Conservation (phyloP, 2,113 vertebrate genomes). For the Oxygymnocypris stewartii region DNA sequence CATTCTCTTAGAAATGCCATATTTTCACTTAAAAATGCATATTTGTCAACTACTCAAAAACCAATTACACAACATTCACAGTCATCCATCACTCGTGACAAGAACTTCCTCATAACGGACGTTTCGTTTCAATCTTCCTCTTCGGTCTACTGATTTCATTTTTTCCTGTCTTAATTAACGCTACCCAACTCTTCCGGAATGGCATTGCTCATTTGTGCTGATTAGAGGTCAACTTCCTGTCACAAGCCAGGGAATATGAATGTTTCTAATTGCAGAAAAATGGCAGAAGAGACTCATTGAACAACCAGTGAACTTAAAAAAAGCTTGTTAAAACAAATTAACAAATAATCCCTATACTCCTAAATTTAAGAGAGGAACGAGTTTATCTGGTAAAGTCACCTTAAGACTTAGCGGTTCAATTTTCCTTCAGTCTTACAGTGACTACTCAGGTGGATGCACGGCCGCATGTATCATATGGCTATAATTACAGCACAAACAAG, state of each 20-base stretch:
- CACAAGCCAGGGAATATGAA: neutral
- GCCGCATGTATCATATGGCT: neutral
- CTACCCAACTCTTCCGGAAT: neutral
- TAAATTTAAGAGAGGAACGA: neutral
- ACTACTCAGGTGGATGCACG: neutral
- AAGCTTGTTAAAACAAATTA: neutral
- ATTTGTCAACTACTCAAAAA: neutral
- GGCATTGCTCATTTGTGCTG: neutral
- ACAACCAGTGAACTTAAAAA: neutral
- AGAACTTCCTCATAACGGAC: neutral
- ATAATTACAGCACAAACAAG: neutral
- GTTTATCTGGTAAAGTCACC: neutral
- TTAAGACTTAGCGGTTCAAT: neutral
- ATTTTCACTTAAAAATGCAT: neutral
- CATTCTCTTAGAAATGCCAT: neutral
- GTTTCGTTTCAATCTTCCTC: neutral
- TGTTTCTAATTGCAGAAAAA: neutral
- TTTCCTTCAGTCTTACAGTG: neutral
- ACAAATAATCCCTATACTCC: neutral
- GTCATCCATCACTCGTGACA: neutral
- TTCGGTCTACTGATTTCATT: neutral
- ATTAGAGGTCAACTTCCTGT: neutral
- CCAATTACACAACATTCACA: neutral
- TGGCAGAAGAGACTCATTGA: neutral
- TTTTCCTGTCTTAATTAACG: constrained; percentile 37